Percentiles rank a stretch among this genome's conserved stretches.
Evolutionary conservation across 2,113 vertebrate genomes (phyloP).

Genomic region (Urocolius indicus): DNA sequence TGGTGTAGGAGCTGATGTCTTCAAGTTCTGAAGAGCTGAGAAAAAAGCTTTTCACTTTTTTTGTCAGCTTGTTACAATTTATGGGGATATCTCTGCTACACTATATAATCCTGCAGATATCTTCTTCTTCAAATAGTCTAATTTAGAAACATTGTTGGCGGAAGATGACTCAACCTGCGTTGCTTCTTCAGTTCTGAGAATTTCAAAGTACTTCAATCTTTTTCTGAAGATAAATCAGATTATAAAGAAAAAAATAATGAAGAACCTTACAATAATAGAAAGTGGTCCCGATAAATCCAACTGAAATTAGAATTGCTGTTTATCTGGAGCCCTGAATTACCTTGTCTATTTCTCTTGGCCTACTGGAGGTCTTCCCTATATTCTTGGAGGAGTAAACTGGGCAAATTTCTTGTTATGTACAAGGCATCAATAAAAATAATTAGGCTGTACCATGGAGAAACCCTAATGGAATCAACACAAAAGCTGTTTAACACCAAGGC

Average conservation of each 20-base stretch:
- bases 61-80: slow-evolving; percentile 60
- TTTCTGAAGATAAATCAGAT: slow-evolving; percentile 41
- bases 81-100: slow-evolving; percentile 51
- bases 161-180: slow-evolving; percentile 67
- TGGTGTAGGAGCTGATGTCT: slow-evolving; percentile 55
- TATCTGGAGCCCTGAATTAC: not conserved
- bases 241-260: not conserved
- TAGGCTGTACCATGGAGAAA: not conserved
- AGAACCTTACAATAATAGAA: not conserved
- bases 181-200: slow-evolving; percentile 51
- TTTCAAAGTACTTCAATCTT: slow-evolving; percentile 40
- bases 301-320: slow-evolving; percentile 1
- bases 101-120: slow-evolving; percentile 55
- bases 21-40: slow-evolving; percentile 23
- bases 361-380: not conserved
- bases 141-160: slow-evolving; percentile 66
- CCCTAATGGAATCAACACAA: not conserved
- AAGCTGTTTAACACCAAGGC: not conserved
- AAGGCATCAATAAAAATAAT: not conserved
- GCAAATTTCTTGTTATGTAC: not conserved
- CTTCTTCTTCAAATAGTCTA: slow-evolving; percentile 53
- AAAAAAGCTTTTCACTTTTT: slow-evolving; percentile 58
- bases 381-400: not conserved
- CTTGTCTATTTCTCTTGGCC: not conserved
- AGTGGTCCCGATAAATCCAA: slow-evolving; percentile 9